A percentile compares a stretch with the other conserved stretches of the same genome.
Conservation (phyloP, 2,888 invertebrate genomes). For the Agriopis leucophaearia region DNA sequence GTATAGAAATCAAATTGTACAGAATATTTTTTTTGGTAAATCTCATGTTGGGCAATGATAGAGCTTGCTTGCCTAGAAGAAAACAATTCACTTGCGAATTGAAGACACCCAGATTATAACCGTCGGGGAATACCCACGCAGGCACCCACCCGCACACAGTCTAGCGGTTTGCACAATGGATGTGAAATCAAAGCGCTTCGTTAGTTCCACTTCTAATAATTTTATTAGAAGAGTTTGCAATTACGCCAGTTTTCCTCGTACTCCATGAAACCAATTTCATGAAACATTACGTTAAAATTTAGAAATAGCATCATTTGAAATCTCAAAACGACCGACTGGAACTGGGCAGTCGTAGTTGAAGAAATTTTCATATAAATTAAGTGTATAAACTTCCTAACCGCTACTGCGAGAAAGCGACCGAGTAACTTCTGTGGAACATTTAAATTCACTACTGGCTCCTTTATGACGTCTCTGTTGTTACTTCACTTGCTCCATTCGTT, state of each 20-base stretch:
- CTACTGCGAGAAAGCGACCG: conserved; percentile 58
- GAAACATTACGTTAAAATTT: conserved; percentile 5
- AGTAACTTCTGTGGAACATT: conserved; percentile 64
- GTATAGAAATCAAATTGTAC: neutral
- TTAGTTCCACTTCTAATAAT: too few relatives aligned
- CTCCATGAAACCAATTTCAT: neutral
- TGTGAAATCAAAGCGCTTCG: too few relatives aligned
- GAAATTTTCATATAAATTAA: conserved; percentile 79
- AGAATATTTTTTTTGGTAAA: too few relatives aligned
- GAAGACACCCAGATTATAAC: too few relatives aligned
- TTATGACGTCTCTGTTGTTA: conserved; percentile 54
- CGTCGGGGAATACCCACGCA: too few relatives aligned
- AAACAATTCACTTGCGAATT: too few relatives aligned
- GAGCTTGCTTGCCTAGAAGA: too few relatives aligned
- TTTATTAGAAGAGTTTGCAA: neutral
- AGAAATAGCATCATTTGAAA: conserved; percentile 37
- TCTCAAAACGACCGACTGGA: conserved; percentile 37
- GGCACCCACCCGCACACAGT: too few relatives aligned
- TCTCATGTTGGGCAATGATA: too few relatives aligned
- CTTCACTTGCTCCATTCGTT: conserved; percentile 47
- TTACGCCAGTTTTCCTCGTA: neutral
- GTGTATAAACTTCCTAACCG: conserved; percentile 66
- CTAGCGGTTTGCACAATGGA: too few relatives aligned
- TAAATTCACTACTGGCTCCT: conserved; percentile 60
- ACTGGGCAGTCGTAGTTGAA: conserved; percentile 52